Conservation (phyloP, 1,140 invertebrate species). For the Macrosteles quadrilineatus region DNA sequence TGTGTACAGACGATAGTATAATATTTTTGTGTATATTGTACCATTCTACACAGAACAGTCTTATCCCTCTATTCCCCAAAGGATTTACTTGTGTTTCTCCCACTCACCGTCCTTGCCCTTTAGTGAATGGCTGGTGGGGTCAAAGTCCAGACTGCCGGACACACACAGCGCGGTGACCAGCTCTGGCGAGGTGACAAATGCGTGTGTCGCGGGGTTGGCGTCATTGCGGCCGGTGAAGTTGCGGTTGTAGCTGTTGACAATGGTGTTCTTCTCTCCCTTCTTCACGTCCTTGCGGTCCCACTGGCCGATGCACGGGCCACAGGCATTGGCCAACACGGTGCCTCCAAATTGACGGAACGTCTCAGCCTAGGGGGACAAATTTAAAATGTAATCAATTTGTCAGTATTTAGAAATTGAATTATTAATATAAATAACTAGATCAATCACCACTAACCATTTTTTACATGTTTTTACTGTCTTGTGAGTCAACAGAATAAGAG, state of each 20-base stretch:
- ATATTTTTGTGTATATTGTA: no score
- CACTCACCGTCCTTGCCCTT: conserved; percentile 56
- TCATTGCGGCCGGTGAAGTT: conserved; percentile 99
- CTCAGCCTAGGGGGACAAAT: conserved; percentile 56
- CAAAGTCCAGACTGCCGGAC: conserved; percentile 92
- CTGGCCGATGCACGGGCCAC: conserved; percentile 99
- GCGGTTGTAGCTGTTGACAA: conserved; percentile 98
- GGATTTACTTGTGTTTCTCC: no score
- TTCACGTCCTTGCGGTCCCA: conserved; percentile 98
- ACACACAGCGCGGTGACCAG: conserved; percentile 95
- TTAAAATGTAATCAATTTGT: not conserved
- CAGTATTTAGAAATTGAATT: no score
- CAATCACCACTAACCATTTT: no score
- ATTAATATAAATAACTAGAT: no score
- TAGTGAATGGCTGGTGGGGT: conserved; percentile 85
- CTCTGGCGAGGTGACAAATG: conserved; percentile 99
- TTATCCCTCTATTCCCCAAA: no score
- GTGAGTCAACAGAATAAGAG: no score
- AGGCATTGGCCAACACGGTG: conserved; percentile 95
- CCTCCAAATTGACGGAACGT: conserved; percentile 75
- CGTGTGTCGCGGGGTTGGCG: conserved; percentile 98
- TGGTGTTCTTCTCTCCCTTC: conserved; percentile 99
- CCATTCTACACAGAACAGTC: no score
- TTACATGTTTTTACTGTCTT: no score
- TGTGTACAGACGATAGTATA: no score